These are phyloP conservation scores for Lycopodina hypogea DNA, from an alignment of 37 sponge, comb jelly and placozoan genomes.

Conservation along the genomic window DNA sequence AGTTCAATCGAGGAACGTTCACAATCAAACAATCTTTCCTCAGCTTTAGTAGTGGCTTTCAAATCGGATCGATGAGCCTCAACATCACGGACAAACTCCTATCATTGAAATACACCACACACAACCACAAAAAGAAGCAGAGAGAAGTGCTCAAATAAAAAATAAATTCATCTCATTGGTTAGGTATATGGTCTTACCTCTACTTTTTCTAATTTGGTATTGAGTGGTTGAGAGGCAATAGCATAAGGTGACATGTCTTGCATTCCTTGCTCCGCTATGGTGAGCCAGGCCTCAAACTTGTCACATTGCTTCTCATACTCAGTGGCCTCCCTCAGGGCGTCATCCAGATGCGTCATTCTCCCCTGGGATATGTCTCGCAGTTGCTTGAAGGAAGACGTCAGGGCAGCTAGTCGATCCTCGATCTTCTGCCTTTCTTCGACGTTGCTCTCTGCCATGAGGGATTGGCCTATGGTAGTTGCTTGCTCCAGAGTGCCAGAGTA, in stretches of 20 bases:
- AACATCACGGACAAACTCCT: constrained; percentile 49
- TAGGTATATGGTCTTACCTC: constrained; percentile 10
- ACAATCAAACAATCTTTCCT: constrained; percentile 30
- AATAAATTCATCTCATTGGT: no score
- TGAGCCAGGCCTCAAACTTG: constrained; percentile 57
- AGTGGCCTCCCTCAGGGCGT: constrained; percentile 36
- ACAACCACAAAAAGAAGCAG: not conserved
- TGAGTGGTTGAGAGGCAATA: constrained; percentile 61
- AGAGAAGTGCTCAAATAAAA: no score
- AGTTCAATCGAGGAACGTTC: constrained; percentile 33
- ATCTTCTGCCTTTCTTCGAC: constrained; percentile 50
- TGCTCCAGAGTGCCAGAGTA: constrained; percentile 35
- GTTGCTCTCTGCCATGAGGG: constrained; percentile 31
- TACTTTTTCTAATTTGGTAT: constrained; percentile 33
- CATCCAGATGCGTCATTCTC: constrained; percentile 43
- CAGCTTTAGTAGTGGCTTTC: constrained; percentile 23
- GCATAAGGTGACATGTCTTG: constrained; percentile 14
- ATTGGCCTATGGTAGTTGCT: constrained; percentile 35
- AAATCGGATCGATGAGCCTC: constrained; percentile 15
- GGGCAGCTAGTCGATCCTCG: constrained; percentile 24
- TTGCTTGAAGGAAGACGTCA: constrained; percentile 28
- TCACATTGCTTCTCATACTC: constrained; percentile 34
- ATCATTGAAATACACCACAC: not conserved
- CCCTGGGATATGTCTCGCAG: constrained; percentile 22
- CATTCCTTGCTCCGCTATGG: constrained; percentile 26